These are phyloP conservation scores for Ctena decussata DNA, from an alignment of 2,888 invertebrate genomes.

Conservation along the genomic window DNA sequence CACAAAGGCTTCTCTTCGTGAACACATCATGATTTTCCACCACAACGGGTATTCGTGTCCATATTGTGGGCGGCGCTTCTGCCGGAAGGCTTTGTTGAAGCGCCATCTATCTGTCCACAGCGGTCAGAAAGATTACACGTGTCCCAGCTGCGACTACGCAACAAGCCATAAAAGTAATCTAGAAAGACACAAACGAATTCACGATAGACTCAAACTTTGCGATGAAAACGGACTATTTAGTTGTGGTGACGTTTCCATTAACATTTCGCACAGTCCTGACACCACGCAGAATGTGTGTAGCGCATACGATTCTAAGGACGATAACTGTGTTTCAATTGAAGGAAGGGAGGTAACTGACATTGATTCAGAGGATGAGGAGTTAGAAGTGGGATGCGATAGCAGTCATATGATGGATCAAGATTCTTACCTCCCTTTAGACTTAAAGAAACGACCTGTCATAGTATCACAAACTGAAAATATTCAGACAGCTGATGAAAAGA, in stretches of 20 bases:
- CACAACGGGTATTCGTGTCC: slow-evolving; percentile 87
- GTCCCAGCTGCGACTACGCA: slow-evolving; percentile 87
- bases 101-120: slow-evolving; percentile 88
- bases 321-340: slow-evolving; percentile 31
- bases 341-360: not conserved
- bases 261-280: slow-evolving; percentile 56
- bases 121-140: slow-evolving; percentile 87
- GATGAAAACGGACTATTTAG: slow-evolving; percentile 59
- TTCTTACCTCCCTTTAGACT: not conserved
- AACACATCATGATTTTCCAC: slow-evolving; percentile 87
- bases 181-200: slow-evolving; percentile 86
- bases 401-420: not conserved
- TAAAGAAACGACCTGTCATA: not conserved
- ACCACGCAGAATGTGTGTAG: slow-evolving; percentile 49
- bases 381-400: not conserved
- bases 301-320: slow-evolving; percentile 54
- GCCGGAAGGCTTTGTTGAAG: slow-evolving; percentile 87
- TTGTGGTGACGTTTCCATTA: slow-evolving; percentile 48
- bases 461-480: not conserved
- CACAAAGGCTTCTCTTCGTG: slow-evolving; percentile 87
- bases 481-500: too few relatives aligned
- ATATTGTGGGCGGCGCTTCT: slow-evolving; percentile 87
- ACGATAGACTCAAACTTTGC: slow-evolving; percentile 64
- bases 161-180: slow-evolving; percentile 88
- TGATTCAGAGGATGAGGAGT: not conserved